Conservation (phyloP, 2,113 vertebrate species). For the Oncorhynchus keta region DNA sequence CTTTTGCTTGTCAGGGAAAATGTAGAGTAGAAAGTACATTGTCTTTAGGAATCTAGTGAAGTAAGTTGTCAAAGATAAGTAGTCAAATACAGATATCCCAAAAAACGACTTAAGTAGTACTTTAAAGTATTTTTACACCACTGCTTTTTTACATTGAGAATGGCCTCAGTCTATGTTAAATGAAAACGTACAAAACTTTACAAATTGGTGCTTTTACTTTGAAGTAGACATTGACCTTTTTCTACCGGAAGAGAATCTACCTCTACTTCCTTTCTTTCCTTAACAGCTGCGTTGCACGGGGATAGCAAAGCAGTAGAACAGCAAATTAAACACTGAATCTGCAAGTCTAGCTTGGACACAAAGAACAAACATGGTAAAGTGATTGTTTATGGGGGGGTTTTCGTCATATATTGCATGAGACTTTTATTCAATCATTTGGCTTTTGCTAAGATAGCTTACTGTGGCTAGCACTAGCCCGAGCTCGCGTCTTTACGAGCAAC, state of each 20-base stretch:
- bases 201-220: constrained; percentile 47
- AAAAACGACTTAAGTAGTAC: too few species aligned
- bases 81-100: too few species aligned
- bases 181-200: constrained; percentile 24
- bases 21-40: too few species aligned
- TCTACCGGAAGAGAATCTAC: background rate
- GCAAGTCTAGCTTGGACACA: constrained; percentile 12
- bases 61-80: too few species aligned
- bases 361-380: constrained; percentile 55
- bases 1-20: too few species aligned
- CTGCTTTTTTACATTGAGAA: too few species aligned
- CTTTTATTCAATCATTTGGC: too few species aligned
- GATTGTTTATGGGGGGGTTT: background rate
- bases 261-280: constrained; percentile 39
- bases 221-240: constrained; percentile 22
- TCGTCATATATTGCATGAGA: background rate
- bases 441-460: background rate
- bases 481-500: too few species aligned
- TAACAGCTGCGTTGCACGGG: constrained; percentile 2
- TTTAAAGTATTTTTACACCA: too few species aligned
- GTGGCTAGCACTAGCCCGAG: constrained; percentile 24
- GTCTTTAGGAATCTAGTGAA: too few species aligned
- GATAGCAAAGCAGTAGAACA: background rate
- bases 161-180: constrained; percentile 14
- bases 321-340: background rate